These are phyloP conservation scores for Hartigia nigra DNA, from an alignment of 2,888 invertebrate genomes.

Conservation along the genomic window DNA sequence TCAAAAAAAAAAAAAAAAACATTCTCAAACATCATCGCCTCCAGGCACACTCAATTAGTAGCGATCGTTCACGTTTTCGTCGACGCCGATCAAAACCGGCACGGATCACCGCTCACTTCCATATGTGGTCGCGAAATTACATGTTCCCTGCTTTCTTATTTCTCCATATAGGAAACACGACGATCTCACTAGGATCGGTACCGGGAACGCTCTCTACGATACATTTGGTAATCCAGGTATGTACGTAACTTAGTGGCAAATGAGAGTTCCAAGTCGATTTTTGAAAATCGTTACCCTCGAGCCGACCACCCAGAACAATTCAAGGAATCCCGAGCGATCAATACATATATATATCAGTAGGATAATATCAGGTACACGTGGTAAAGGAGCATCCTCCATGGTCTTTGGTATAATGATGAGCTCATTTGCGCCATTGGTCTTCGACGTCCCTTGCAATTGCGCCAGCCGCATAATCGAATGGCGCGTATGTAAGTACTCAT, in stretches of 20 bases:
- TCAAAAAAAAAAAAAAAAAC: background rate
- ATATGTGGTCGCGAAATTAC: conserved; percentile 1
- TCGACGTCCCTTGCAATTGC: conserved; percentile 5
- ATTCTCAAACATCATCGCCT: background rate
- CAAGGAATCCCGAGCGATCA: background rate
- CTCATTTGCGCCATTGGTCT: conserved; percentile 1
- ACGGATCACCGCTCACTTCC: background rate
- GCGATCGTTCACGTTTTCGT: conserved; percentile 3
- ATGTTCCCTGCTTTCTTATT: background rate
- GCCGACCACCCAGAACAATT: background rate
- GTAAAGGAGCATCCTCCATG: background rate
- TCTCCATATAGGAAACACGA: background rate
- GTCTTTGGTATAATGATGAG: background rate
- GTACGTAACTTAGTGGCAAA: background rate
- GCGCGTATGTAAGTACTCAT: background rate
- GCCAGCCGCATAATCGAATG: background rate
- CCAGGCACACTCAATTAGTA: background rate
- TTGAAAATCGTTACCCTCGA: background rate
- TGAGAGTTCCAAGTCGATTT: background rate
- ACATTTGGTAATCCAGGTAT: background rate
- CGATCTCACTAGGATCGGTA: background rate
- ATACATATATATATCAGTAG: background rate
- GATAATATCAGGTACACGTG: background rate
- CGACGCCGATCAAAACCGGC: background rate
- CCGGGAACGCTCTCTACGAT: background rate